Base-by-base conservation (phyloP, 2,888 invertebrate species). In the Ophion obscuratus region DNA sequence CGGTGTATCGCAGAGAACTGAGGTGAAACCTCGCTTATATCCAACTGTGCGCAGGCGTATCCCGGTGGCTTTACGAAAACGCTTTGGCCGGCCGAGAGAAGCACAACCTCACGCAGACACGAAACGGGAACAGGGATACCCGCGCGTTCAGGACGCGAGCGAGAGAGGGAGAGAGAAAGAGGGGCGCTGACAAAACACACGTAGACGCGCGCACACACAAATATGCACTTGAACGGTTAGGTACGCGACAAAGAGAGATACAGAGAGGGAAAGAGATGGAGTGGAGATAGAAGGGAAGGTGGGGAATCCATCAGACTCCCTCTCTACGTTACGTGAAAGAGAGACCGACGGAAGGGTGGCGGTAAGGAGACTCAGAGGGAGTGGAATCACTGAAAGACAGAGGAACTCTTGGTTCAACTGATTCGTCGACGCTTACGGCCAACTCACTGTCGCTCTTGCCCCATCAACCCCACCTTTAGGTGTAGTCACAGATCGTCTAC, bases 1-100 rank as follows among this genome's bases (percentile, higher is more conserved):
- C 91, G 90, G 89, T 89, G 90, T 89, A 88, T 89, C 90, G 90
- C 90, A 89, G 87, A 88, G 90, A 90, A 91, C 91, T 91, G 90
- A 90, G 89, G 87, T 87, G 87, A 86, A 84, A 84, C 87, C 85
- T 82, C 84, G 86, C 79, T 84, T 77, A 82, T 80, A 84, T 85
- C 74, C 40, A 67, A 70, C 79, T 81, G 79, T 87, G 87, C 85
- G 87, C 87, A 84, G 77, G 82, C 85, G 82, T 78, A 86, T 78
- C 76, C 61, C 61, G 53, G 24, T 74, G 76, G 81, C 74, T 83
- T 84, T 86, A 81, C 83, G 83, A 83, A 83, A 83, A 86, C 70
- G 83, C 86, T 81, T 81, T 68, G 78, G 83, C 81, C 61, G 75
- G 75, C 80, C 86, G 83, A 81, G 73, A 81, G 81, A 78, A 86